Evolutionary conservation across 2,797 vertebrate genomes (phyloP), one percentile per base, ranked within the genome.

Genomic region (Pseudotriccus pelzelni): DNA sequence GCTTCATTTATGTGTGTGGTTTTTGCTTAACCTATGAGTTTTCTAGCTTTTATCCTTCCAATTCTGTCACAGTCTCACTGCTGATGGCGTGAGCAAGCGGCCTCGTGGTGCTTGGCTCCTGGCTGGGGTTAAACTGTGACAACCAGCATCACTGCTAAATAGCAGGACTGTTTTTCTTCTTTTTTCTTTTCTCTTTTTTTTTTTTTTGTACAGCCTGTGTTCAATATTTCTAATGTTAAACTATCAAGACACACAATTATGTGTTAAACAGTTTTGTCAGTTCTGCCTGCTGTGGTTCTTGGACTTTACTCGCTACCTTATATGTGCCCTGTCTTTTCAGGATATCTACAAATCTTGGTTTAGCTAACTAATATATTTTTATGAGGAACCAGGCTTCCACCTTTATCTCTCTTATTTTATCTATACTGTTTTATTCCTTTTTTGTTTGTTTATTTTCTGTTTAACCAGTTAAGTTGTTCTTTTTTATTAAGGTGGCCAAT

Each of bases 71-170:
- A 46, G 14, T 52, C n/a, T 5, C 6, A 11, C 10, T 23, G 50
- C 19, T 84, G 9, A 7, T 23, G 6, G 12, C 12, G 7, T 50
- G 14, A 89, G 28, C 6, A 16, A 64, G 20, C 8, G 28, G 11
- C n/a, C 21, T 12, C 0, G 0, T 20, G 7, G 37, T 7, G 5
- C 22, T 58, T 84, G 44, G 24, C n/a, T 70, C 8, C 24, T 70
- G 37, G 5, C 37, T 58, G 25, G 4, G 17, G 36, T 39, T 46
- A 64, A 84, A 58, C 21, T 0, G 0, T 18, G 14, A 30, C 5
- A 50, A 46, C 6, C 16, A n/a, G 11, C 46, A 66, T 41, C n/a
- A 62, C 6, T 21, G 9, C 4, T 39, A 53, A 94, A 37, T 12
- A 69, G 2, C 25, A 43, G 14, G 1, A 1, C 3, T 47, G 1